A percentile compares a stretch with the other conserved stretches of the same genome.
Conservation (phyloP, 2,797 vertebrate genomes). For the Rhinella marina region DNA sequence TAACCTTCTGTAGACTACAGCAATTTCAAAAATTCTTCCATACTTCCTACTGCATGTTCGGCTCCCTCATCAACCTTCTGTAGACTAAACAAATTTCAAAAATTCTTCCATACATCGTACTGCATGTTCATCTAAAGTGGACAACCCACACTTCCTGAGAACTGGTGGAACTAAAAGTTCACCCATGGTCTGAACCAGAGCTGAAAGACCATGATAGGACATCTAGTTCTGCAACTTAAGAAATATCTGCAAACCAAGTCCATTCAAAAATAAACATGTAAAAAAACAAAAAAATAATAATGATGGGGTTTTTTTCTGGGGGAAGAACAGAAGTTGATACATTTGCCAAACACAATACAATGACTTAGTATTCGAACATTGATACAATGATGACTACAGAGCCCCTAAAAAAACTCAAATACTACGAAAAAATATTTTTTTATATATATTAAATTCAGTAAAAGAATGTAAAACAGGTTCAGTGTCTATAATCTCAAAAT, state of each 20-base stretch:
- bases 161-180: slow-evolving; percentile 26
- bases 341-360: background rate
- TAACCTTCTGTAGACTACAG: too few relatives aligned
- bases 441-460: background rate
- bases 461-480: slow-evolving; percentile 3
- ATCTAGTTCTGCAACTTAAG: slow-evolving; percentile 17
- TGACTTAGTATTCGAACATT: background rate
- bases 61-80: too few relatives aligned
- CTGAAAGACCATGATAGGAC: slow-evolving; percentile 9
- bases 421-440: background rate
- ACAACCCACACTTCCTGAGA: background rate
- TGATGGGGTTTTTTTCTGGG: background rate
- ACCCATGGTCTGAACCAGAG: background rate
- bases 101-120: background rate
- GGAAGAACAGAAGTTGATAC: background rate
- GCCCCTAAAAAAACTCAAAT: slow-evolving; percentile 9
- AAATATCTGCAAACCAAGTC: background rate
- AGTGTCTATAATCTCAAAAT: background rate
- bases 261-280: background rate
- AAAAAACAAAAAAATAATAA: background rate
- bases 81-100: background rate
- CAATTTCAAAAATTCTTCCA: too few relatives aligned
- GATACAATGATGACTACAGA: background rate
- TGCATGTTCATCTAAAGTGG: background rate
- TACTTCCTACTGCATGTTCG: too few relatives aligned